Percentiles rank a stretch among this genome's conserved stretches.
phyloP scores from a whole-genome alignment of 1,140 invertebrate species.

The Brachionus rubens region DNA sequence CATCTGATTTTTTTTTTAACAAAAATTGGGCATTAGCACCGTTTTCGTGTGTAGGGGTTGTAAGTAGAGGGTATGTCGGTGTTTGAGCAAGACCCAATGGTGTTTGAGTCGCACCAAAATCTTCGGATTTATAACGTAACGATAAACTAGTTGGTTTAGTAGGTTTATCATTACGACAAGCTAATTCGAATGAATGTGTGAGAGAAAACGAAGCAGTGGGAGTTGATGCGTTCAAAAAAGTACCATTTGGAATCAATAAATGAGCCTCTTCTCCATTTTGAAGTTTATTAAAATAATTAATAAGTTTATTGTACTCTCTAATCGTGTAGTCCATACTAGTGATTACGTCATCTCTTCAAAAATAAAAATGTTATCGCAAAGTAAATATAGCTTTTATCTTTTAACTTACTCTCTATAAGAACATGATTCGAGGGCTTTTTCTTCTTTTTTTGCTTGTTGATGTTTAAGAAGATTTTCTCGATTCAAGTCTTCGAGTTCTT shows the following conservation, averaged over 20 bases:
- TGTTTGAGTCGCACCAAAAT: not conserved
- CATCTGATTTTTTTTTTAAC: slow-evolving; percentile 18
- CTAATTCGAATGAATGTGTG: not conserved
- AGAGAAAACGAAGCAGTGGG: not conserved
- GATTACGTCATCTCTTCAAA: not conserved
- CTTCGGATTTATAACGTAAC: slow-evolving; percentile 8
- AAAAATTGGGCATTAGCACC: not conserved
- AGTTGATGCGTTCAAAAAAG: too few relatives aligned
- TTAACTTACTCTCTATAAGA: not conserved
- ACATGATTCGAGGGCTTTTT: not conserved
- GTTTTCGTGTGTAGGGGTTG: not conserved
- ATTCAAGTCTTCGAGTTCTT: not conserved
- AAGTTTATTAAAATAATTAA: slow-evolving; percentile 12
- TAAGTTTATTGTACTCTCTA: not conserved
- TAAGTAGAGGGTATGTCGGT: not conserved
- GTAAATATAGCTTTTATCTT: not conserved
- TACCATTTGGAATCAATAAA: not conserved
- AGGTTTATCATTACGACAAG: not conserved
- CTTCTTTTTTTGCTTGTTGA: not conserved
- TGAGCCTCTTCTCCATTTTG: not conserved
- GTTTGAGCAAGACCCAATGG: not conserved
- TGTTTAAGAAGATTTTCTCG: slow-evolving; percentile 1
- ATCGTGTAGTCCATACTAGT: not conserved
- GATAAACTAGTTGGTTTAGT: not conserved
- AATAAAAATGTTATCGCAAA: not conserved